Conservation (phyloP, 2,113 vertebrate species). For the Lontra canadensis region DNA sequence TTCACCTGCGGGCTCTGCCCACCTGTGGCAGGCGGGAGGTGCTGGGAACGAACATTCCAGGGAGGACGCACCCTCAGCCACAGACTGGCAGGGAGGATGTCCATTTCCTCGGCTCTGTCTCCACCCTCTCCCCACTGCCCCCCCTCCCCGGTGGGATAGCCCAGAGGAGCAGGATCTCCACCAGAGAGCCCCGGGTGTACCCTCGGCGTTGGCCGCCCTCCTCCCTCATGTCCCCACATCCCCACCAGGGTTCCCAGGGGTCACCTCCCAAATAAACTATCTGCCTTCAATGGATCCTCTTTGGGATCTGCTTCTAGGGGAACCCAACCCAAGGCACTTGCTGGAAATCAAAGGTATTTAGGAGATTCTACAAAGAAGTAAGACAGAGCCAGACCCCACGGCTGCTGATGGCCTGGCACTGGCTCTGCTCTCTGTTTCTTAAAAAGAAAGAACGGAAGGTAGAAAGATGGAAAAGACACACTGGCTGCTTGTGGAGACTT, state of each 20-base stretch:
- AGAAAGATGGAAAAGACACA: neutral
- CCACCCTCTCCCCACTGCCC: neutral
- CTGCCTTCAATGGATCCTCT: neutral
- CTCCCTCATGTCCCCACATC: neutral
- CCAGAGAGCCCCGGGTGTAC: no score
- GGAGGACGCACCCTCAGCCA: neutral
- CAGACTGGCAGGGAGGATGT: neutral
- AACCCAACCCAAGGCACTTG: neutral
- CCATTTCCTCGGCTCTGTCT: neutral
- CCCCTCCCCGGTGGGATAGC: accelerated
- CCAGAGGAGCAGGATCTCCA: neutral
- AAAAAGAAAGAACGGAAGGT: neutral
- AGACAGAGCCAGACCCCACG: neutral
- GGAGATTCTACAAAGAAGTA: neutral
- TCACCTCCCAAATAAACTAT: neutral
- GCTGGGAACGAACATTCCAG: neutral
- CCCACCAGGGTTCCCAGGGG: neutral
- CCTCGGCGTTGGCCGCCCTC: neutral
- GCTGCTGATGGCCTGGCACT: neutral
- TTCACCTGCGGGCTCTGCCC: neutral
- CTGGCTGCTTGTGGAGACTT: no score
- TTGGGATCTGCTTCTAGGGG: neutral
- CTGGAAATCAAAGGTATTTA: neutral
- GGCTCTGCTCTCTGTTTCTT: neutral
- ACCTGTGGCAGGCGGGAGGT: neutral